Base-by-base conservation (phyloP, 1,140 invertebrate genomes). In the Drosophila elegans region DNA sequence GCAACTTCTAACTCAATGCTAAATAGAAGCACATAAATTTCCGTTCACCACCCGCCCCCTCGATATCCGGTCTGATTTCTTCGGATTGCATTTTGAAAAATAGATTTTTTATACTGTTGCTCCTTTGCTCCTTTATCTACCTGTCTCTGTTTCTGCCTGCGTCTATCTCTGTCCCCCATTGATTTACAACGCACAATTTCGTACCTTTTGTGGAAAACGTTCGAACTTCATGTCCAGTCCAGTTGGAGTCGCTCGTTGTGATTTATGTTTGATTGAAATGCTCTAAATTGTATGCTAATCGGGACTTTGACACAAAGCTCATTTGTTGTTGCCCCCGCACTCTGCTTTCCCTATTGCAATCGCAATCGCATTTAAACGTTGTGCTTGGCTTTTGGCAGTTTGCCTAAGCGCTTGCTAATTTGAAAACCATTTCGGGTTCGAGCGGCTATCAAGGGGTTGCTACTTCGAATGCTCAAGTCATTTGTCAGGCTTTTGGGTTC, bases 11-110 rank as follows among this genome's bases (percentile, higher is more conserved):
- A 66, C 76, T 82, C 66, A 74, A 77, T 88, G 66, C 78, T 80
- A 88, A 88, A 88, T 88, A 86, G 82, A 88, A 80, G 83, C 83
- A 88, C 83, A 88, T 86, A 88, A 88, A 86, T 86, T 83, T 86
- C 42, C 81, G 55, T 67, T 54, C 11, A 32, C 63, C 2, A 1
- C 27, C 10, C n/a, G 29, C 25, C 46, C 54, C 34, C 16, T 21
- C 57, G 67, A 80, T 85, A 67, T 73, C 72, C 81, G 29, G 73
- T 72, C 77, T 68, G 80, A 80, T 85, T 84, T 76, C 72, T 61
- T 73, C 36, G 66, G 61, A 71, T 72, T 80, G 81, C 74, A 81
- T 85, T 86, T 83, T 83, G 83, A 88, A 89, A 88, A 88, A 83
- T 89, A 74, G 75, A 69, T 74, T 79, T 76, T 79, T 78, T 88